phyloP scores from a whole-genome alignment of 2,113 vertebrate species.

The Rissa tridactyla region DNA sequence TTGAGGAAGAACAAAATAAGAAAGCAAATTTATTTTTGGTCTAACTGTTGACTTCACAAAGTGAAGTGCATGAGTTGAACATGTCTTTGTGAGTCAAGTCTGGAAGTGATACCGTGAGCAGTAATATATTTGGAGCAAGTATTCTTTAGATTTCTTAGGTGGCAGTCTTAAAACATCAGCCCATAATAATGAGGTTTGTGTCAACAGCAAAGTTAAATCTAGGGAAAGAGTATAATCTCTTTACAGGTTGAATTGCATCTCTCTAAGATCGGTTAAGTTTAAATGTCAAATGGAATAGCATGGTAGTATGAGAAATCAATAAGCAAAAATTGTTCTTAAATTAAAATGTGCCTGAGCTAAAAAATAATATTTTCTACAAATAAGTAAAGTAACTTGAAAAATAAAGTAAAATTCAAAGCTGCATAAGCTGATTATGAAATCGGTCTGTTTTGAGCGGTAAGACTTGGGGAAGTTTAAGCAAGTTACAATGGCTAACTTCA shows the following conservation, averaged over 20 bases:
- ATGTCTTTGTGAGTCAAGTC: background rate
- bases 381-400: background rate
- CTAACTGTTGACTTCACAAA: background rate
- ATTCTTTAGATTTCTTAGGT: background rate
- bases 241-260: background rate
- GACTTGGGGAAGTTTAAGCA: background rate
- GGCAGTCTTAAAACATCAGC: background rate
- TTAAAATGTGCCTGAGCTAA: background rate
- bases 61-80: background rate
- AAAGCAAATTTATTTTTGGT: background rate
- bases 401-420: background rate
- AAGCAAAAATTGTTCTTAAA: background rate
- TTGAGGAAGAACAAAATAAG: background rate
- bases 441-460: background rate
- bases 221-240: background rate
- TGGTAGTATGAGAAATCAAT: background rate
- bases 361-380: background rate
- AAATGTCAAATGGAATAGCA: background rate
- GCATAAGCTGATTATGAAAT: background rate
- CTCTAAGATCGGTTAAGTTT: background rate
- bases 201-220: background rate
- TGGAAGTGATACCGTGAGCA: background rate
- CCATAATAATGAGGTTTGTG: background rate
- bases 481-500: background rate
- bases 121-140: background rate